phyloP scores from a whole-genome alignment of 2,113 vertebrate genomes.

The Amphilophus citrinellus region DNA sequence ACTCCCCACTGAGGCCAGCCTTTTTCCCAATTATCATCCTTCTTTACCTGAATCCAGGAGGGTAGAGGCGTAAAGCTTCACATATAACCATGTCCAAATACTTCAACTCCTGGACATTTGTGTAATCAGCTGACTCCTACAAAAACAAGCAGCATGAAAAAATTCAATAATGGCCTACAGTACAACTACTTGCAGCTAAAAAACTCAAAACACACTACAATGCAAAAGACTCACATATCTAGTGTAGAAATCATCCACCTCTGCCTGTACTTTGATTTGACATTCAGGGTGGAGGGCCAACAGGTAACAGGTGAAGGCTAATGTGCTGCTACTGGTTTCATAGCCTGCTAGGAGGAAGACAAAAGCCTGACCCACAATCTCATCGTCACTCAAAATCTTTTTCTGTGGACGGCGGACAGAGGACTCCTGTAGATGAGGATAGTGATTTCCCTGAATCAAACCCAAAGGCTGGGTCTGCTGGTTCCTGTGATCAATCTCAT shows the following conservation, averaged over 20 bases:
- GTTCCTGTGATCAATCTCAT: background rate
- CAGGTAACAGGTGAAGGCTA: constrained; percentile 90
- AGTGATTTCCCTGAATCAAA: background rate
- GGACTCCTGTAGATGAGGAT: background rate
- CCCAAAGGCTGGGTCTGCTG: background rate
- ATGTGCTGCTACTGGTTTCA: constrained; percentile 88
- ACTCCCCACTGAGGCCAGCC: background rate
- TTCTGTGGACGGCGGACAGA: constrained; percentile 44
- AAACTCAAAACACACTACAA: background rate
- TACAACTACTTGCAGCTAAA: no score
- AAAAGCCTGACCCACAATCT: constrained; percentile 91
- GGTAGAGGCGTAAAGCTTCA: no score
- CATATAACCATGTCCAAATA: no score
- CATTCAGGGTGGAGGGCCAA: constrained; percentile 77
- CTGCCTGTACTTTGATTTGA: constrained; percentile 71
- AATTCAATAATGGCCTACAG: no score
- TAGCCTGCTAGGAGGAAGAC: constrained; percentile 93
- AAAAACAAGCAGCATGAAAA: no score
- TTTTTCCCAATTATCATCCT: no score
- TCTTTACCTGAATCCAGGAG: no score
- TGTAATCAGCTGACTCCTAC: no score
- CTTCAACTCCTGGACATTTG: no score
- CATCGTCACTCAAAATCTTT: constrained; percentile 86
- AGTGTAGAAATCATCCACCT: constrained; percentile 87
- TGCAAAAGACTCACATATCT: constrained; percentile 84